phyloP scores from a whole-genome alignment of 1,140 invertebrate species.

The Oedothorax gibbosus region DNA sequence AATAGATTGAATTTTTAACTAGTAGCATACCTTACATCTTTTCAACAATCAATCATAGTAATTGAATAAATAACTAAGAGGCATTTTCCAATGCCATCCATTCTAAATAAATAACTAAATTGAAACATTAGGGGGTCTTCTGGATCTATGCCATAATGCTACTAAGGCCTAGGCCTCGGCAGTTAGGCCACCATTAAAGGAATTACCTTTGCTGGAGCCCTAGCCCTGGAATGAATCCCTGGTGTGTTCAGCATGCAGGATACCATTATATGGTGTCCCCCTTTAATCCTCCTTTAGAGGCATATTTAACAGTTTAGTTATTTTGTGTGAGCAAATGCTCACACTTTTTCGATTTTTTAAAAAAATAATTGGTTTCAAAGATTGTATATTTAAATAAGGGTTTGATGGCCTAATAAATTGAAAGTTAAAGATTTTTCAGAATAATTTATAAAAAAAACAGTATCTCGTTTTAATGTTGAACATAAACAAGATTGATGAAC shows the following conservation, averaged over 20 bases:
- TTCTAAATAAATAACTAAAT: slow-evolving; percentile 60
- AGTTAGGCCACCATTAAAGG: slow-evolving; percentile 55
- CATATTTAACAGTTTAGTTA: no score
- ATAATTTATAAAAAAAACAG: no score
- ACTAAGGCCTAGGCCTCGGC: slow-evolving; percentile 38
- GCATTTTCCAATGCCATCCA: slow-evolving; percentile 42
- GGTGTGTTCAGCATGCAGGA: slow-evolving; percentile 45
- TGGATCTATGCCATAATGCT: slow-evolving; percentile 31
- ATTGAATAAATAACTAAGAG: slow-evolving; percentile 56
- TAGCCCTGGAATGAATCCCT: slow-evolving; percentile 46
- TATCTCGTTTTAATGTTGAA: no score
- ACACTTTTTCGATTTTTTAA: no score
- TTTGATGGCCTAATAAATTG: no score
- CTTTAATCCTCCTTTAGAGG: slow-evolving; percentile 39
- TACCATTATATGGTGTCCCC: slow-evolving; percentile 25
- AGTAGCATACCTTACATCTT: no score
- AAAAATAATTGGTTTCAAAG: no score
- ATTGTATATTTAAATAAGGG: no score
- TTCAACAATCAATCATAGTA: slow-evolving; percentile 10
- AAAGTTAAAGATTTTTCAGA: no score
- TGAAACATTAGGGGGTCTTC: slow-evolving; percentile 46
- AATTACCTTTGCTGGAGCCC: slow-evolving; percentile 50
- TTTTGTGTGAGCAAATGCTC: no score
- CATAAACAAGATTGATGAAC: no score
- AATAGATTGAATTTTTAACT: no score